Conservation (phyloP, 2,113 vertebrate genomes). For the Dasyprocta punctata region DNA sequence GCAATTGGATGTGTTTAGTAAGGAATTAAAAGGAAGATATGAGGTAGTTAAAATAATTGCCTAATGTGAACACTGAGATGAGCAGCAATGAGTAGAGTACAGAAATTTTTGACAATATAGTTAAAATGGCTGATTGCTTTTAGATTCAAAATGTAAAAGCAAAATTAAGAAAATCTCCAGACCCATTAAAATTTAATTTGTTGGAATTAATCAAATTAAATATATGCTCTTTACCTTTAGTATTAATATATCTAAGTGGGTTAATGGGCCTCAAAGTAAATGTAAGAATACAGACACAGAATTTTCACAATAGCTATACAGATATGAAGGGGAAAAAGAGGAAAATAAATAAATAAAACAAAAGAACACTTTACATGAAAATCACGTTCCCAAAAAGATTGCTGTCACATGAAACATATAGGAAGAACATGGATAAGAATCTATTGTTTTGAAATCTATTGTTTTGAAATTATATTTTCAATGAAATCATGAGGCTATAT, state of each 20-base stretch:
- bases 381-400: neutral
- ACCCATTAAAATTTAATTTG: slow-evolving; percentile 30
- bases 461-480: neutral
- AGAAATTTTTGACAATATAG: neutral
- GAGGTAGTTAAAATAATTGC: slow-evolving; percentile 50
- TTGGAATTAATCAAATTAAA: slow-evolving; percentile 46
- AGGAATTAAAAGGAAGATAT: slow-evolving; percentile 25
- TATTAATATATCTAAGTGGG: slow-evolving; percentile 39
- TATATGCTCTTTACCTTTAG: neutral
- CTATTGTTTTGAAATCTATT: neutral
- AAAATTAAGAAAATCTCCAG: slow-evolving; percentile 15
- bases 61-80: slow-evolving; percentile 1
- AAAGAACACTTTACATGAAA: neutral
- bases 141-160: slow-evolving; percentile 38
- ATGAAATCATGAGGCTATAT: neutral
- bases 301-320: neutral
- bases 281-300: neutral
- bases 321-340: neutral
- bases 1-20: neutral
- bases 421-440: neutral
- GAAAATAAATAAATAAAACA: neutral
- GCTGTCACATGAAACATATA: neutral
- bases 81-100: neutral
- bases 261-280: slow-evolving; percentile 50
- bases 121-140: slow-evolving; percentile 18